These are phyloP conservation scores for Coreius guichenoti DNA, from an alignment of 2,797 vertebrate species.

Conservation along the genomic window DNA sequence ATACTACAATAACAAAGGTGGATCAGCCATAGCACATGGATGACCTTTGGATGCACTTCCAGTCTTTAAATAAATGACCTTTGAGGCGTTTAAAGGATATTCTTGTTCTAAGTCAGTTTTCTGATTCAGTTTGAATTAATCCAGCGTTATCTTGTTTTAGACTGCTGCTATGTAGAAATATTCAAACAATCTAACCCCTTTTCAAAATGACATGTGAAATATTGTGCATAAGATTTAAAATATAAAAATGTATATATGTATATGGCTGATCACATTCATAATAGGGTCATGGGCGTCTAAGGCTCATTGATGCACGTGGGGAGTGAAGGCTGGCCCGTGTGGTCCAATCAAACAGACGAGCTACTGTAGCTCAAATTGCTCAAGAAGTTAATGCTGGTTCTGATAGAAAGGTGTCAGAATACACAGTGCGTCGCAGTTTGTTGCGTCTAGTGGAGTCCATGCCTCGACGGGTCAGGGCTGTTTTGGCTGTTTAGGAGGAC, in stretches of 20 bases:
- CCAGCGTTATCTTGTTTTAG: background rate
- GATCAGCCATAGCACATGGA: background rate
- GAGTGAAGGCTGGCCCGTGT: too few species aligned
- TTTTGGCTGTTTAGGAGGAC: too few species aligned
- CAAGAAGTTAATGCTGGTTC: too few species aligned
- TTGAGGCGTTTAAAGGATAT: background rate
- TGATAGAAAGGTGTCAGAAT: too few species aligned
- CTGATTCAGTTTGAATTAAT: background rate
- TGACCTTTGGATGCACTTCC: background rate
- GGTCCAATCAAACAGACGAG: too few species aligned
- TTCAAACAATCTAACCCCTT: background rate
- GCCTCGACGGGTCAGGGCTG: too few species aligned
- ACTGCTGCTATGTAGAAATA: background rate
- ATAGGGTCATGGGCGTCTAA: too few species aligned
- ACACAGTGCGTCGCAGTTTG: too few species aligned
- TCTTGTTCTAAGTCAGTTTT: background rate
- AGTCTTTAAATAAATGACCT: slow-evolving; percentile 7
- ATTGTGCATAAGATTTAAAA: background rate
- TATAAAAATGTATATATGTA: background rate
- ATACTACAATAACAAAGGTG: background rate
- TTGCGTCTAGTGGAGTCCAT: too few species aligned
- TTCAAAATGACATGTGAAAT: background rate
- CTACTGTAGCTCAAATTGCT: too few species aligned
- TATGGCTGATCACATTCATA: too few species aligned
- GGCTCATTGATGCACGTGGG: too few species aligned